A percentile compares a stretch with the other conserved stretches of the same genome.
Evolutionary conservation across 2,113 vertebrate genomes (phyloP).

Genomic region (Hemiprocne comata): DNA sequence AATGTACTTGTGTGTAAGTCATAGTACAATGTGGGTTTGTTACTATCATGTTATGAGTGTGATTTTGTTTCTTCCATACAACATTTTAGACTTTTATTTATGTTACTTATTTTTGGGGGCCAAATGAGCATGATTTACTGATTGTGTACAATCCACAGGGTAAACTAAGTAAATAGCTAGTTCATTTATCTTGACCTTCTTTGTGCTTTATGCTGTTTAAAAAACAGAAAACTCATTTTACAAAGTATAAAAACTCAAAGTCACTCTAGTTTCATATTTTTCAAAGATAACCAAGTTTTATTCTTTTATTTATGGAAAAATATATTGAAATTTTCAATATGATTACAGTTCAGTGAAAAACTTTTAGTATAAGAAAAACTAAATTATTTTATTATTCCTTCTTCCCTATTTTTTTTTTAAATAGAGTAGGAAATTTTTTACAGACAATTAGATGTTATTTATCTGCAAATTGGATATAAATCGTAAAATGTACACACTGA

Average conservation of each 20-base stretch:
- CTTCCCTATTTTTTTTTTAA: background rate
- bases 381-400: background rate
- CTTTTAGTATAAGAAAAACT: background rate
- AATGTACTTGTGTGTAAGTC: background rate
- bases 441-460: background rate
- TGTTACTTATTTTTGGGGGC: background rate
- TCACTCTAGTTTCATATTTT: conserved; percentile 12
- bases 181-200: background rate
- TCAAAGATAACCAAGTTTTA: conserved; percentile 44
- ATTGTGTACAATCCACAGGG: background rate
- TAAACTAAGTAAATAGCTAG: background rate
- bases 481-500: background rate
- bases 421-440: background rate
- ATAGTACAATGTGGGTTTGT: background rate
- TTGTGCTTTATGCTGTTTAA: background rate
- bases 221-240: background rate
- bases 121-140: background rate
- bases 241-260: background rate
- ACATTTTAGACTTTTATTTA: background rate
- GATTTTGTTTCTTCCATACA: background rate
- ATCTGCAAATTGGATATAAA: background rate
- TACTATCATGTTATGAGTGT: background rate
- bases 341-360: conserved; percentile 21
- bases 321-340: conserved; percentile 3
- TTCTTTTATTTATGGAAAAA: conserved; percentile 29